phyloP scores from a whole-genome alignment of 2,113 vertebrate species.

The Tinamus guttatus region DNA sequence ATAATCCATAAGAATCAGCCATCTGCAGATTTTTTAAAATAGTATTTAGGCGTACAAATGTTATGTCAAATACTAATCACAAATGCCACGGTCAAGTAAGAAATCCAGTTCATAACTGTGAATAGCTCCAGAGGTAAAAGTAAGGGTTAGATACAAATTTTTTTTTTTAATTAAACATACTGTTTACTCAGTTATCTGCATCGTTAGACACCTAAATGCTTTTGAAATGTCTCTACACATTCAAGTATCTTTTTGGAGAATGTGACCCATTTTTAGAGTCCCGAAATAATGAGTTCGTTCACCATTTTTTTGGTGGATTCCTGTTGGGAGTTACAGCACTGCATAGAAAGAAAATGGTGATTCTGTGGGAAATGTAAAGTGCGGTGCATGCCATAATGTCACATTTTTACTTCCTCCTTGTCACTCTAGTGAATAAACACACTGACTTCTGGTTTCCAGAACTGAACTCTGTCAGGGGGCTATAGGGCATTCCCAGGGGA shows the following conservation, averaged over 20 bases:
- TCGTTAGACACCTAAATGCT: background rate
- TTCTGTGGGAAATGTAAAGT: background rate
- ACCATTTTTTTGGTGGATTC: background rate
- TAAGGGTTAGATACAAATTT: background rate
- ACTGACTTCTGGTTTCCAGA: background rate
- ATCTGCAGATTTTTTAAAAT: background rate
- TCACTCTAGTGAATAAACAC: rapidly evolving
- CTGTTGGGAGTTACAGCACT: background rate
- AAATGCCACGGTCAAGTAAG: background rate
- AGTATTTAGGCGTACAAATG: background rate
- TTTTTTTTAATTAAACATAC: background rate
- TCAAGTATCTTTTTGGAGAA: background rate
- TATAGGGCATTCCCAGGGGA: background rate
- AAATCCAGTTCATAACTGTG: background rate
- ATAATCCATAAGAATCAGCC: background rate
- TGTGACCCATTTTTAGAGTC: background rate
- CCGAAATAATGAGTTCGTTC: background rate
- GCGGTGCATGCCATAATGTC: rapidly evolving
- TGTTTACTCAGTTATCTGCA: background rate
- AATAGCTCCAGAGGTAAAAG: background rate
- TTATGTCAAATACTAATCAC: background rate
- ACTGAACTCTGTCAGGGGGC: background rate
- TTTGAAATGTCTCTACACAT: background rate
- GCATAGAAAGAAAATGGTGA: rapidly evolving
- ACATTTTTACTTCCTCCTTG: background rate